Conservation (phyloP, 2,888 invertebrate species). For the Hydrotaea cyrtoneurina region DNA sequence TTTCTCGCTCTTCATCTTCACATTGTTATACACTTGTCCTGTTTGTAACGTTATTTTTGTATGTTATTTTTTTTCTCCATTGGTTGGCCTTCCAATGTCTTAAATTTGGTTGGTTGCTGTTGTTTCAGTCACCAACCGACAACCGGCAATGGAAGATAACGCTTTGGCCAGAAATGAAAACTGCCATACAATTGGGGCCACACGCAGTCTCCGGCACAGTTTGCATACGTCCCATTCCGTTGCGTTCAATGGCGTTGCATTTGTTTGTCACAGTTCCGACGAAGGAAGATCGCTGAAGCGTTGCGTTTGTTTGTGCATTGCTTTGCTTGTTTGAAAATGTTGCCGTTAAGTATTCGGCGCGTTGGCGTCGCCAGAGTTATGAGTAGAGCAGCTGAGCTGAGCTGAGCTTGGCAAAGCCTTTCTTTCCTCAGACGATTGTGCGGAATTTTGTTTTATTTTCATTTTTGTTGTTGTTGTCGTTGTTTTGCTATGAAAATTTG, state of each 20-base stretch:
- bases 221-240: not conserved
- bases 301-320: not conserved
- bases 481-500: slow-evolving; percentile 17
- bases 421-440: not conserved
- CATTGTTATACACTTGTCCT: slow-evolving; percentile 9
- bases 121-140: slow-evolving; percentile 6
- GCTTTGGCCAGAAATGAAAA: not conserved
- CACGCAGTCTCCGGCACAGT: not conserved
- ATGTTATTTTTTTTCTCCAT: not conserved
- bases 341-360: not conserved
- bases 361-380: slow-evolving; percentile 21
- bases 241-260: not conserved
- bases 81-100: slow-evolving; percentile 47
- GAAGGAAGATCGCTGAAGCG: not conserved
- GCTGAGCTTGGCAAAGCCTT: no score
- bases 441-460: slow-evolving; percentile 11
- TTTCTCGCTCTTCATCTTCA: not conserved
- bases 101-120: slow-evolving; percentile 12
- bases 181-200: not conserved
- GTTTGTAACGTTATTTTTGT: not conserved
- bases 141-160: not conserved
- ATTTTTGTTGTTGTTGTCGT: not conserved
- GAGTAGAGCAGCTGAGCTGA: not conserved
- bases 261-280: not conserved
- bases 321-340: not conserved